Conservation (phyloP, 2,113 vertebrate species). For the Panthera uncia region DNA sequence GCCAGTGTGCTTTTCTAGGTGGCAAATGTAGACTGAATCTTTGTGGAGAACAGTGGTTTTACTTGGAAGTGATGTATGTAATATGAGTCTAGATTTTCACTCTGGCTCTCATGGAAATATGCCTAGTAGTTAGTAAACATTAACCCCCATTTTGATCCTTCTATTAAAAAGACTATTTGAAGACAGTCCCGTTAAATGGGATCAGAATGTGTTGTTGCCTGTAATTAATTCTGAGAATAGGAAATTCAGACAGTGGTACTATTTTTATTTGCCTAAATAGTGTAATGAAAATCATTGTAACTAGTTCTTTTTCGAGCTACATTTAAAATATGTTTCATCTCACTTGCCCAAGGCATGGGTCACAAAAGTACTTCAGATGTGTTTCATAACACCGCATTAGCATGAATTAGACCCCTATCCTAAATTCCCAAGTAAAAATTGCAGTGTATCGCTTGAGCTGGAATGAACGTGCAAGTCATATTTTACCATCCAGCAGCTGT, state of each 20-base stretch:
- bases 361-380: background rate
- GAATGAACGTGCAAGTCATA: constrained; percentile 8
- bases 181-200: background rate
- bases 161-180: constrained; percentile 40
- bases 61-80: background rate
- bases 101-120: constrained; percentile 48
- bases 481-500: background rate
- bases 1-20: background rate
- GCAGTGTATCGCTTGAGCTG: background rate
- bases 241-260: constrained; percentile 14
- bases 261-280: constrained; percentile 58
- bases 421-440: constrained; percentile 30
- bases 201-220: constrained; percentile 21
- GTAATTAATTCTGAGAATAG: constrained; percentile 30
- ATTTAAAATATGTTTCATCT: constrained; percentile 52
- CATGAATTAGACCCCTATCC: background rate
- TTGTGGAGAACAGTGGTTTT: background rate
- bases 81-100: constrained; percentile 1
- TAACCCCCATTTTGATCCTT: constrained; percentile 40
- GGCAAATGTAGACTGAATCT: background rate
- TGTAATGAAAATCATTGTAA: constrained; percentile 48
- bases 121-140: constrained; percentile 29
- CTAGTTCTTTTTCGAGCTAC: background rate
- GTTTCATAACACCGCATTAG: constrained; percentile 13
- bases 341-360: background rate